Conservation (phyloP, 2,797 vertebrate species). For the Danio kyathit region DNA sequence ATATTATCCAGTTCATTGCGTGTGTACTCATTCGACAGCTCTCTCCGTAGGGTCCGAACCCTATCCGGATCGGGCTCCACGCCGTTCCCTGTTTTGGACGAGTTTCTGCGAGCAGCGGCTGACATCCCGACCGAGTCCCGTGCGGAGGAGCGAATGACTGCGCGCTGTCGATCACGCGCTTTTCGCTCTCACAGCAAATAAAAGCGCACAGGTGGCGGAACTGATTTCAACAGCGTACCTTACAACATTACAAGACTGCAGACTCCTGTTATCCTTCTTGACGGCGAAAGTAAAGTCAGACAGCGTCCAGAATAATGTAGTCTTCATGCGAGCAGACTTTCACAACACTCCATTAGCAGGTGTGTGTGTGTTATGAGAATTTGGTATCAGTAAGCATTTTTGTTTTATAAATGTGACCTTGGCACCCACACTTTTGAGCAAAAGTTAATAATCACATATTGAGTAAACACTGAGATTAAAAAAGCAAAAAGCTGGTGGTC, state of each 20-base stretch:
- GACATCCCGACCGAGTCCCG: conserved; percentile 52
- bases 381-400: conserved; percentile 5
- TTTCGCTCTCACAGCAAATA: conserved; percentile 23
- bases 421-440: conserved; percentile 31
- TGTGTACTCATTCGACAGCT: conserved; percentile 38
- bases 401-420: conserved; percentile 24
- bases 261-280: not conserved
- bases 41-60: conserved; percentile 30
- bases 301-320: not conserved
- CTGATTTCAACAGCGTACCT: not conserved
- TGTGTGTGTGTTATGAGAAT: not conserved
- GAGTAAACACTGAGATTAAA: conserved; percentile 48
- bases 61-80: conserved; percentile 33
- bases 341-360: not conserved
- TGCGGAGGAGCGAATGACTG: conserved; percentile 18
- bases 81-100: conserved; percentile 44
- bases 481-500: not conserved
- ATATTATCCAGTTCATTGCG: conserved; percentile 39
- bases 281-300: not conserved
- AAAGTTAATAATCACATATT: conserved; percentile 59
- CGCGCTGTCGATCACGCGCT: conserved; percentile 57
- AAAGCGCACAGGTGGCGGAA: conserved; percentile 47
- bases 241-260: not conserved
- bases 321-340: not conserved
- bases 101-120: conserved; percentile 38